These are phyloP conservation scores for Helobdella robusta DNA, from an alignment of 2,888 invertebrate species.

Conservation along the genomic window DNA sequence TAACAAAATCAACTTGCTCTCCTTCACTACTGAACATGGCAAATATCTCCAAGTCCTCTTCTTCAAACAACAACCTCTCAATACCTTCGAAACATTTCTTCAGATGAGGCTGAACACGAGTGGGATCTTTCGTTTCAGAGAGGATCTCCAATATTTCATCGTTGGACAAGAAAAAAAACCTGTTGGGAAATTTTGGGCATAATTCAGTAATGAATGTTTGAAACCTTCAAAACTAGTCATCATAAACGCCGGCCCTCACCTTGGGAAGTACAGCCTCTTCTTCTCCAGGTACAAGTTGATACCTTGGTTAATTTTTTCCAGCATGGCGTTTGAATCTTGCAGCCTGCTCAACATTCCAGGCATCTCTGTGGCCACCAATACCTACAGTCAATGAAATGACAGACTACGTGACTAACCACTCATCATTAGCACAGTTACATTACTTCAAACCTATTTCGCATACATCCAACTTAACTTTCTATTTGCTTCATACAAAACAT, in stretches of 20 bases:
- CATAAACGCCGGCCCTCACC: slow-evolving; percentile 36
- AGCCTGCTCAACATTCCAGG: slow-evolving; percentile 47
- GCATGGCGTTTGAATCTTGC: slow-evolving; percentile 45
- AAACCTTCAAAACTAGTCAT: not conserved
- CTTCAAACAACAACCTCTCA: slow-evolving; percentile 71
- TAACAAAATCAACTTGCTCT: slow-evolving; percentile 60
- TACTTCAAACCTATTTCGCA: too few relatives aligned
- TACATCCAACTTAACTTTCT: too few relatives aligned
- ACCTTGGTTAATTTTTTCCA: slow-evolving; percentile 51
- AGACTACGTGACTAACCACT: too few relatives aligned
- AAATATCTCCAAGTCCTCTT: slow-evolving; percentile 69
- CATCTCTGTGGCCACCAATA: slow-evolving; percentile 44
- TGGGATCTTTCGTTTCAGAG: slow-evolving; percentile 50
- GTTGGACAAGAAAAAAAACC: slow-evolving; percentile 51
- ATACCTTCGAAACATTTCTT: slow-evolving; percentile 59
- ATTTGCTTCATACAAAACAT: too few relatives aligned
- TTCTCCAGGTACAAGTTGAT: slow-evolving; percentile 50
- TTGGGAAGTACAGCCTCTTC: slow-evolving; percentile 50
- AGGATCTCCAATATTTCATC: slow-evolving; percentile 51
- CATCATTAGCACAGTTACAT: too few relatives aligned
- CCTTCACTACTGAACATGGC: slow-evolving; percentile 72
- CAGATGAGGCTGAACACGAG: slow-evolving; percentile 49
- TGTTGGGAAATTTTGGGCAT: slow-evolving; percentile 26
- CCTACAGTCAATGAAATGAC: slow-evolving; percentile 36
- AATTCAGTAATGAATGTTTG: not conserved